Conservation (phyloP, 2,797 vertebrate species). For the Gila robusta region DNA sequence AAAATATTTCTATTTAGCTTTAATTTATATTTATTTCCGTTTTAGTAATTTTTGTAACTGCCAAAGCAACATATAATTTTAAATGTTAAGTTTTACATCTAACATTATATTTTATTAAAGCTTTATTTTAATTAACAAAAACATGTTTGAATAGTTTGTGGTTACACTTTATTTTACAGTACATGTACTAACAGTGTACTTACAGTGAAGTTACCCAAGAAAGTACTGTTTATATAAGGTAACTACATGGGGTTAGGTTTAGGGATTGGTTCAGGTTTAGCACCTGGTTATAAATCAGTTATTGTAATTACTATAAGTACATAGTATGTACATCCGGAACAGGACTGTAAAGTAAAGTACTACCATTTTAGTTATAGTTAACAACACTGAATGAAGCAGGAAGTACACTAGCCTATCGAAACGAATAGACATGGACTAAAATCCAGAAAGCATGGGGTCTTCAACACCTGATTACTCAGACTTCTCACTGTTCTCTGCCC, state of each 20-base stretch:
- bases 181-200: too few relatives aligned
- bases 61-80: neutral
- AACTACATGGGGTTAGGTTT: too few relatives aligned
- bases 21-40: neutral
- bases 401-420: neutral
- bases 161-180: too few relatives aligned
- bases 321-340: too few relatives aligned
- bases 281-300: too few relatives aligned
- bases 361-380: too few relatives aligned
- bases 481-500: conserved; percentile 6
- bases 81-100: neutral
- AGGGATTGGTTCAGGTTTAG: too few relatives aligned
- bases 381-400: neutral
- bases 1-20: neutral
- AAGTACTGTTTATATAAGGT: too few relatives aligned
- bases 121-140: neutral
- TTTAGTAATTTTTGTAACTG: neutral
- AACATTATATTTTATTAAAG: neutral
- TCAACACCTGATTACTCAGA: neutral
- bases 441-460: neutral
- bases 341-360: too few relatives aligned
- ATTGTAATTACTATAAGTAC: too few relatives aligned
- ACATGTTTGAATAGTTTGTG: neutral
- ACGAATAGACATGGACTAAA: neutral
- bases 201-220: too few relatives aligned